A percentile compares a stretch with the other conserved stretches of the same genome.
phyloP scores from a whole-genome alignment of 2,113 vertebrate genomes.

The Montifringilla adamsi region DNA sequence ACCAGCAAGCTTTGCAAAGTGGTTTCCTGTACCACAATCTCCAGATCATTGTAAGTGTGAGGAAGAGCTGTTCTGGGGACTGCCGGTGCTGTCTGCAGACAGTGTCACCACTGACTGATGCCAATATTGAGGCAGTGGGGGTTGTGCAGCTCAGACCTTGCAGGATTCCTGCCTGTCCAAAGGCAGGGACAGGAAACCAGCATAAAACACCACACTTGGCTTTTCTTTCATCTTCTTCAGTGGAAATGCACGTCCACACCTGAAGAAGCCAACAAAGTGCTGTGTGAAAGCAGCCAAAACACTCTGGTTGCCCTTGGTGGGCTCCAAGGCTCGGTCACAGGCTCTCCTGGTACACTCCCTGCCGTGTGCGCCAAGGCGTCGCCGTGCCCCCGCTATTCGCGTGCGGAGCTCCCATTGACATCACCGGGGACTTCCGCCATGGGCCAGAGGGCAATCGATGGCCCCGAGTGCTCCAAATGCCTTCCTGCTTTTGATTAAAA shows the following conservation, averaged over 20 bases:
- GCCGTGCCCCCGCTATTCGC: neutral
- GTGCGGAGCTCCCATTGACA: slow-evolving; percentile 29
- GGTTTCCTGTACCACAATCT: slow-evolving; percentile 76
- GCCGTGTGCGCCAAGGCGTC: neutral
- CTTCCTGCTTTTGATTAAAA: slow-evolving; percentile 66
- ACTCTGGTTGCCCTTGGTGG: neutral
- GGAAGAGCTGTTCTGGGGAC: slow-evolving; percentile 64
- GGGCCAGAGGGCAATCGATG: neutral
- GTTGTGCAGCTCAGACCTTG: neutral
- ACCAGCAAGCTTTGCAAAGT: slow-evolving; percentile 74
- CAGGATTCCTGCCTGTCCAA: neutral
- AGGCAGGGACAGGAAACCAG: slow-evolving; percentile 57
- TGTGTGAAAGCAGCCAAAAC: neutral
- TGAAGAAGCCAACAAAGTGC: neutral
- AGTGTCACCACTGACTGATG: slow-evolving; percentile 67
- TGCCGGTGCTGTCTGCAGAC: slow-evolving; percentile 52
- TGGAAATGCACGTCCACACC: neutral
- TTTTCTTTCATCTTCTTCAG: neutral
- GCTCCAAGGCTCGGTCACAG: neutral
- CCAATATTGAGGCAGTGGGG: slow-evolving; percentile 17
- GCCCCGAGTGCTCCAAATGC: slow-evolving; percentile 40
- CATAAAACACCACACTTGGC: neutral
- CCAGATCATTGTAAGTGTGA: slow-evolving; percentile 68
- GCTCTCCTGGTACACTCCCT: neutral
- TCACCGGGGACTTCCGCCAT: slow-evolving; percentile 4